Conservation (phyloP, 2,797 vertebrate genomes). For the Darevskia mixta region DNA sequence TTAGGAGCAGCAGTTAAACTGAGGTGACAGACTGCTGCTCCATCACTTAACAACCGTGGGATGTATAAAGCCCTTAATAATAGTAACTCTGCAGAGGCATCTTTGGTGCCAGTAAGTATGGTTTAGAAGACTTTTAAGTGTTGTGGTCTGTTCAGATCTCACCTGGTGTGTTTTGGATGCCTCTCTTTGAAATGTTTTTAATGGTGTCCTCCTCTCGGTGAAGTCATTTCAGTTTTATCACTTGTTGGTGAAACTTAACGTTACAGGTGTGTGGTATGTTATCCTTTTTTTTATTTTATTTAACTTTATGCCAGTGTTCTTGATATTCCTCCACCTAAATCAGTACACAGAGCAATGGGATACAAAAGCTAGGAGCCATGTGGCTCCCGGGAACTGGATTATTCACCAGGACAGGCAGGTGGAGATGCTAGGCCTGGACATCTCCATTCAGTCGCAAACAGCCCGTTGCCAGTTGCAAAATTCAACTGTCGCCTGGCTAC, state of each 20-base stretch:
- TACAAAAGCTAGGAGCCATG: too few relatives aligned
- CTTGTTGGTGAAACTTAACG: conserved; percentile 77
- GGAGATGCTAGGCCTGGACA: too few relatives aligned
- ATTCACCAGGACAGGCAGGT: too few relatives aligned
- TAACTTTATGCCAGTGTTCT: conserved; percentile 68
- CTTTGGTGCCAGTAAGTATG: conserved; percentile 72
- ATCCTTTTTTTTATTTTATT: conserved; percentile 54
- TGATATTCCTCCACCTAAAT: conserved; percentile 74
- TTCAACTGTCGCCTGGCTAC: too few relatives aligned
- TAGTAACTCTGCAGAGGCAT: conserved; percentile 31
- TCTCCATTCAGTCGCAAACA: too few relatives aligned
- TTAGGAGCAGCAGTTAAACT: conserved; percentile 70
- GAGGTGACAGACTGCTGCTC: conserved; percentile 68
- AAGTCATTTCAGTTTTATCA: conserved; percentile 73
- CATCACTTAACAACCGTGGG: conserved; percentile 68
- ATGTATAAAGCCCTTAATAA: conserved; percentile 66
- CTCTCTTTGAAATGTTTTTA: conserved; percentile 59
- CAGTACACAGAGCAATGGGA: not conserved
- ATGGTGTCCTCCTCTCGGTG: conserved; percentile 65
- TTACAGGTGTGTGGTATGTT: conserved; percentile 83
- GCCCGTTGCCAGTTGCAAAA: too few relatives aligned
- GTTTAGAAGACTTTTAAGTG: conserved; percentile 70
- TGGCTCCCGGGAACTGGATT: too few relatives aligned
- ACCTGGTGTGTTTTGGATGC: conserved; percentile 73
- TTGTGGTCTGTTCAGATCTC: conserved; percentile 72